Percentiles rank a stretch among this genome's conserved stretches.
Conservation (phyloP, 1,140 invertebrate genomes). For the Metopolophium dirhodum region DNA sequence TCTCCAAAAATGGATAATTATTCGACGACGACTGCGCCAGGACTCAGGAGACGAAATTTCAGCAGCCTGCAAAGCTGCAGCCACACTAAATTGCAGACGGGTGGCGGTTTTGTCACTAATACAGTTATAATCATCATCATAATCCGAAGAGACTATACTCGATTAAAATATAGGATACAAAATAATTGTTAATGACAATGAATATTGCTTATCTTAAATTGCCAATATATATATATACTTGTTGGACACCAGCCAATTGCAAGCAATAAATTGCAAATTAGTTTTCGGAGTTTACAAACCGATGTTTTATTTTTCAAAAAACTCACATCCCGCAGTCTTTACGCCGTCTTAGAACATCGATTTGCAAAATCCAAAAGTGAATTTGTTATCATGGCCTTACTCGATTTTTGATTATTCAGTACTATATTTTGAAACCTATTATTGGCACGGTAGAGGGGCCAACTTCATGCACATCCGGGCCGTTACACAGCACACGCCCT, state of each 20-base stretch:
- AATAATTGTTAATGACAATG: neutral
- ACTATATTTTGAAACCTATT: neutral
- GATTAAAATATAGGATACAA: neutral
- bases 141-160: neutral
- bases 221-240: no score
- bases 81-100: neutral
- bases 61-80: neutral
- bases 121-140: neutral
- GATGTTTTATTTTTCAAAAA: neutral
- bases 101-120: neutral
- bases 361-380: neutral
- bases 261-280: neutral
- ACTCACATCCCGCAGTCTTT: neutral
- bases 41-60: neutral
- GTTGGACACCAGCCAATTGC: neutral
- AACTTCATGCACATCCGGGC: neutral
- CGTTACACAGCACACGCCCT: slow-evolving; percentile 1
- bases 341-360: neutral
- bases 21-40: neutral
- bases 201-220: neutral
- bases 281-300: neutral
- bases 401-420: neutral
- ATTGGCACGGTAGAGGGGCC: neutral
- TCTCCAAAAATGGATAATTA: neutral
- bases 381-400: neutral